Evolutionary conservation across 2,113 vertebrate genomes (phyloP).

Genomic region (Labeo catla): DNA sequence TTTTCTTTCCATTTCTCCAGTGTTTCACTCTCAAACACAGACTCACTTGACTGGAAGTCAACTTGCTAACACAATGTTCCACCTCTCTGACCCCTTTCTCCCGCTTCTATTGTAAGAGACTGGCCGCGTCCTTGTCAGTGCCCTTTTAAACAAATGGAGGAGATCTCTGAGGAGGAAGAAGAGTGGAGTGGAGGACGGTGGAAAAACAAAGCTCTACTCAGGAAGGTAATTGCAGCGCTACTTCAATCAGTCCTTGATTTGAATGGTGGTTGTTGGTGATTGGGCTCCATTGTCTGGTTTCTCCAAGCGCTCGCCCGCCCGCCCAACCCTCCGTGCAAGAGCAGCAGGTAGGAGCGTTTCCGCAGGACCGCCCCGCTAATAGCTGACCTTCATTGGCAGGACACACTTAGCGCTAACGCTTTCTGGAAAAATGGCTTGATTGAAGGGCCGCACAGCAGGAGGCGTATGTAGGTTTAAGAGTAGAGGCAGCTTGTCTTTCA

Average conservation of each 20-base stretch:
- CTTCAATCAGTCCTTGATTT: constrained; percentile 65
- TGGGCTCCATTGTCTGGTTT: constrained; percentile 56
- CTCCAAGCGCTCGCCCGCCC: constrained; percentile 4
- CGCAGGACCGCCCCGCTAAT: constrained; percentile 31
- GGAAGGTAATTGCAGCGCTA: constrained; percentile 55
- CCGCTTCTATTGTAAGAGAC: constrained; percentile 3
- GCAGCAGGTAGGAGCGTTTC: constrained; percentile 21
- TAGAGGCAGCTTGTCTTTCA: background rate
- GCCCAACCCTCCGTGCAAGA: background rate
- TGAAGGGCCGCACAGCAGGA: constrained; percentile 34
- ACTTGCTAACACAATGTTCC: constrained; percentile 20
- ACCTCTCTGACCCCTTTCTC: constrained; percentile 32
- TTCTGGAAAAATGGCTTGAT: constrained; percentile 28
- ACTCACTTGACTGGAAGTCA: constrained; percentile 42
- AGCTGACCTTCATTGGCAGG: constrained; percentile 40
- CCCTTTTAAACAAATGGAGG: constrained; percentile 48
- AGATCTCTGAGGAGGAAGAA: constrained; percentile 33
- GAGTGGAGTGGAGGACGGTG: constrained; percentile 15
- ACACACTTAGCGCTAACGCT: background rate
- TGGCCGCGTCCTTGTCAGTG: constrained; percentile 40
- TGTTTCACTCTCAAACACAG: background rate
- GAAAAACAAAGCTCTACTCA: constrained; percentile 57
- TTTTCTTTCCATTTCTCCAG: constrained; percentile 17
- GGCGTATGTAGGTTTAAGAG: background rate
- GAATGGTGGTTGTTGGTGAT: constrained; percentile 55